Evolutionary conservation across 2,888 invertebrate genomes (phyloP).

Genomic region (Linnaemya vulpina): DNA sequence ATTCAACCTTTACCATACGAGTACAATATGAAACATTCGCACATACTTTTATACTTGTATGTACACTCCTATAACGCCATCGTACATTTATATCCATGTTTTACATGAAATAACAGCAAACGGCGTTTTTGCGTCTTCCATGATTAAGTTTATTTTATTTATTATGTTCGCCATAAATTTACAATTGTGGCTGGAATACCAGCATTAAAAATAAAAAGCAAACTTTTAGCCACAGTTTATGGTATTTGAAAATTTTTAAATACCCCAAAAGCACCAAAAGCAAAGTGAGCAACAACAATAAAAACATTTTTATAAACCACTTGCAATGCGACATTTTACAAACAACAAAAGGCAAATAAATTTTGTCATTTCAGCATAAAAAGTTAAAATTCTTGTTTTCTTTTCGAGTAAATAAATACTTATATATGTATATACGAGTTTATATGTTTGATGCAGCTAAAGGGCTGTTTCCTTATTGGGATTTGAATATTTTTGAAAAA

Average conservation of each 20-base stretch:
- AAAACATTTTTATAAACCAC: constrained; percentile 47
- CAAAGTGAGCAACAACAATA: constrained; percentile 20
- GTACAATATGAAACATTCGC: background rate
- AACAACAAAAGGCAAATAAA: constrained; percentile 56
- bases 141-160: constrained; percentile 66
- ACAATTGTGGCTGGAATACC: constrained; percentile 56
- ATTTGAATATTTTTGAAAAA: too few relatives aligned
- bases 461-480: background rate
- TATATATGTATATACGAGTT: too few relatives aligned
- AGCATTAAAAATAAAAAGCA: constrained; percentile 31
- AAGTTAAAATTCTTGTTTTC: constrained; percentile 34
- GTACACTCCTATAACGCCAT: constrained; percentile 8
- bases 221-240: constrained; percentile 65
- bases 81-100: constrained; percentile 11
- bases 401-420: background rate
- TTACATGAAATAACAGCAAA: constrained; percentile 13
- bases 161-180: constrained; percentile 55
- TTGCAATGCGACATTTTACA: constrained; percentile 66
- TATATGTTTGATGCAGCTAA: background rate
- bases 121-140: constrained; percentile 26
- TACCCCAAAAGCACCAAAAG: constrained; percentile 51
- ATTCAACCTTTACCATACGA: background rate
- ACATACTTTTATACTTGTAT: background rate
- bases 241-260: constrained; percentile 56
- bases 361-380: constrained; percentile 54